These are phyloP conservation scores for Brachionus paranguensis DNA, from an alignment of 1,140 invertebrate species.

Conservation along the genomic window DNA sequence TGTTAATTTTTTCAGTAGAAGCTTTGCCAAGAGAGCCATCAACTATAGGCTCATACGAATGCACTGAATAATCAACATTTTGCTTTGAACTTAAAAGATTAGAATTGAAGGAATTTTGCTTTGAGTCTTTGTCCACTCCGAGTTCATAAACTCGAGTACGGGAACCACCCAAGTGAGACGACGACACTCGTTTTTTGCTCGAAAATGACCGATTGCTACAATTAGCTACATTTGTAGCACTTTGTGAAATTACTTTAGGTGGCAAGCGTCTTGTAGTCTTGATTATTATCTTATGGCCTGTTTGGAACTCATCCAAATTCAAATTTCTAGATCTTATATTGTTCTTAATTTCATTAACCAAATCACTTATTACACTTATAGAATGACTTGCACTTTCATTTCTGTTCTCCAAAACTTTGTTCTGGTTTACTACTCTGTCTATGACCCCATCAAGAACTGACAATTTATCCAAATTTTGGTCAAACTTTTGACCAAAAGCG, in stretches of 20 bases:
- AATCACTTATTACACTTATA: neutral
- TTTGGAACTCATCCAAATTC: neutral
- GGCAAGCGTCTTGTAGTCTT: conserved; percentile 11
- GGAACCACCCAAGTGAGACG: neutral
- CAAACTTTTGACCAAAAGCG: neutral
- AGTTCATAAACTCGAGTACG: conserved; percentile 22
- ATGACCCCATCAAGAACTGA: neutral
- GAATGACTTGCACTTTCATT: neutral
- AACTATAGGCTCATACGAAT: neutral
- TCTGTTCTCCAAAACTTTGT: neutral
- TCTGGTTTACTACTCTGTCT: neutral
- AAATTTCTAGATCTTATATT: neutral
- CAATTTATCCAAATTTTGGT: neutral
- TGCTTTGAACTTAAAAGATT: neutral
- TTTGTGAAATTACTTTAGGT: neutral
- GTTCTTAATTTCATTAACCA: neutral
- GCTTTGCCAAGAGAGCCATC: neutral
- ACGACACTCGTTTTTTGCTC: neutral
- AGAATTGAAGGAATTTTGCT: neutral
- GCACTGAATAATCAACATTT: conserved; percentile 14
- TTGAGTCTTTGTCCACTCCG: neutral
- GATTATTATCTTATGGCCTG: conserved; percentile 32
- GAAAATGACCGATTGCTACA: neutral
- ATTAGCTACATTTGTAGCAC: neutral
- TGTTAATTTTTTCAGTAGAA: conserved; percentile 7